phyloP scores from a whole-genome alignment of 53 echinoderm and acorn worm genomes.

The Arbacia lixula region DNA sequence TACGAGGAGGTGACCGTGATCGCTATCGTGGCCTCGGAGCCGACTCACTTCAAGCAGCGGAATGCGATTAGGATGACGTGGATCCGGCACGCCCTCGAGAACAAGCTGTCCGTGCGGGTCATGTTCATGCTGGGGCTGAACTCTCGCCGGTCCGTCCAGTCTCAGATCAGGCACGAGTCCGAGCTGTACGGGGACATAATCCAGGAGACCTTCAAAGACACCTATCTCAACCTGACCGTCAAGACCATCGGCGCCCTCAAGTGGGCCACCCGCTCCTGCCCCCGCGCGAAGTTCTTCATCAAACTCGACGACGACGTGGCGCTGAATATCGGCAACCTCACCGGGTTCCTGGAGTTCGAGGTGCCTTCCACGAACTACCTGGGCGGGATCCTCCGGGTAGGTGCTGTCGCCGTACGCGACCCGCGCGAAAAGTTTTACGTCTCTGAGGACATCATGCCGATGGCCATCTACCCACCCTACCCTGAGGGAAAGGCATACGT shows the following conservation, averaged over 20 bases:
- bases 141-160: background rate
- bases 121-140: slow-evolving; percentile 28
- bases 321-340: slow-evolving; percentile 33
- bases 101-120: background rate
- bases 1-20: slow-evolving; percentile 4
- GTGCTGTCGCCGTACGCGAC: background rate
- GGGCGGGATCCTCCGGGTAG: slow-evolving; percentile 15
- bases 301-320: slow-evolving; percentile 55
- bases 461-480: slow-evolving; percentile 39
- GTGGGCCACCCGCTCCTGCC: slow-evolving; percentile 44
- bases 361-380: background rate
- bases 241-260: slow-evolving; percentile 50
- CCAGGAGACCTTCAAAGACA: slow-evolving; percentile 31
- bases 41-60: background rate
- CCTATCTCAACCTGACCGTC: slow-evolving; percentile 35
- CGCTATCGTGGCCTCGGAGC: slow-evolving; percentile 16
- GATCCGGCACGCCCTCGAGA: background rate
- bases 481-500: slow-evolving; percentile 29
- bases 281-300: slow-evolving; percentile 11
- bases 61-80: slow-evolving; percentile 34
- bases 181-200: slow-evolving; percentile 22
- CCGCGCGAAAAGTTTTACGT: slow-evolving; percentile 30
- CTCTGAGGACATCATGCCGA: slow-evolving; percentile 18
- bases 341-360: background rate
- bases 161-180: slow-evolving; percentile 23